Conservation (phyloP, 1,140 invertebrate species). For the Drosophila pallidifrons region DNA sequence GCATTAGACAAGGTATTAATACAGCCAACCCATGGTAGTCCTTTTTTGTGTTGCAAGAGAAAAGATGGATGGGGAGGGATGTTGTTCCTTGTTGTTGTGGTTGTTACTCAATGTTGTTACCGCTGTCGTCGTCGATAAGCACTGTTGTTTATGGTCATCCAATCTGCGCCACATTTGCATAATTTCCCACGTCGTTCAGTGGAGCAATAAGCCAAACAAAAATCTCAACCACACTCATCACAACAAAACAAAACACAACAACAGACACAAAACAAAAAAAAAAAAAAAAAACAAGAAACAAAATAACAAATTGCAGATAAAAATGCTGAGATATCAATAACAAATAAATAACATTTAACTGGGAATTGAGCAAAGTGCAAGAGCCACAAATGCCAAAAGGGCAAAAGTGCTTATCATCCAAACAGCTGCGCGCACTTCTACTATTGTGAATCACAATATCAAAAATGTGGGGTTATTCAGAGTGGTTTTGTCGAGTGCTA, state of each 20-base stretch:
- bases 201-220: constrained; percentile 18
- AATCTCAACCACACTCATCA: constrained; percentile 46
- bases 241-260: constrained; percentile 47
- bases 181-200: constrained; percentile 72
- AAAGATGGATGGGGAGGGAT: not conserved
- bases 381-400: constrained; percentile 14
- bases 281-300: constrained; percentile 28
- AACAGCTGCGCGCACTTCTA: constrained; percentile 8
- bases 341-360: constrained; percentile 46
- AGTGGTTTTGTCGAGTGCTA: constrained; percentile 20
- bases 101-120: constrained; percentile 38
- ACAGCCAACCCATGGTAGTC: not conserved
- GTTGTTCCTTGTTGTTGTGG: constrained; percentile 35
- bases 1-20: constrained; percentile 36
- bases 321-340: constrained; percentile 48
- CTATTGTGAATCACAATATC: constrained; percentile 6
- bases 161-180: constrained; percentile 78
- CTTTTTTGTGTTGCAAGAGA: not conserved
- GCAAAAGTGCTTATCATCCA: constrained; percentile 13
- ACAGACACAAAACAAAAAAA: constrained; percentile 2
- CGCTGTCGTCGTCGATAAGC: constrained; percentile 45
- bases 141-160: constrained; percentile 28
- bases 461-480: constrained; percentile 4
- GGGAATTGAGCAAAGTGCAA: constrained; percentile 31
- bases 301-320: constrained; percentile 13